Conservation (phyloP, 2,888 invertebrate species). For the Dyspetes luteomarginatus region DNA sequence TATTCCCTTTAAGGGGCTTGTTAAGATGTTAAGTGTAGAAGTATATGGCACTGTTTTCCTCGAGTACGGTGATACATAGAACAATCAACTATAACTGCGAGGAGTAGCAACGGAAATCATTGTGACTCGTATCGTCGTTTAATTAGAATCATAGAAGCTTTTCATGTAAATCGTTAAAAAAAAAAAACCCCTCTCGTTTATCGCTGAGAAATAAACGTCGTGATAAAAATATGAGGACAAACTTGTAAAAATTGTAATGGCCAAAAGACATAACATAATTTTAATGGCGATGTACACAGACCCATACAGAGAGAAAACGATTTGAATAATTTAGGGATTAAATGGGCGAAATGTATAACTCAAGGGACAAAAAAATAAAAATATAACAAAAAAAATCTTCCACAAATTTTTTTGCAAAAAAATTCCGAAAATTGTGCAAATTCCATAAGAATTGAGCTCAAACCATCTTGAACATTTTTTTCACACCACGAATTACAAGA, state of each 20-base stretch:
- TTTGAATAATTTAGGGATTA: slow-evolving; percentile 40
- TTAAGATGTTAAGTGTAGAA: slow-evolving; percentile 10
- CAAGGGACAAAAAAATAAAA: neutral
- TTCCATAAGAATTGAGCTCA: too few species aligned
- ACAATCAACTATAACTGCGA: neutral
- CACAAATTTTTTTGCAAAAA: too few species aligned
- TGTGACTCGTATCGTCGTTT: neutral
- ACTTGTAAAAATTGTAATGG: neutral
- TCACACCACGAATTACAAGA: too few species aligned
- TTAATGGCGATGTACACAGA: slow-evolving; percentile 8
- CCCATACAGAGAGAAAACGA: neutral
- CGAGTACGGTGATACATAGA: neutral
- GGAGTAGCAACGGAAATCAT: neutral
- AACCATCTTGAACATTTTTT: too few species aligned
- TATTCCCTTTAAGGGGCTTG: slow-evolving; percentile 19
- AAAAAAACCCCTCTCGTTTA: neutral
- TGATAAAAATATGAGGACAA: slow-evolving; percentile 12
- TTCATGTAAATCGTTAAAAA: slow-evolving; percentile 21
- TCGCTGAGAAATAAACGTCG: neutral
- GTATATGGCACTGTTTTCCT: neutral
- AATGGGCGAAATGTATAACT: neutral
- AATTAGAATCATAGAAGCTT: neutral
- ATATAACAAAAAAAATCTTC: neutral
- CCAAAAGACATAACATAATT: slow-evolving; percentile 5
- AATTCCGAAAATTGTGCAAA: too few species aligned